These are phyloP conservation scores for Propithecus perrieri DNA, from an alignment of 2,797 vertebrate genomes.

Conservation along the genomic window DNA sequence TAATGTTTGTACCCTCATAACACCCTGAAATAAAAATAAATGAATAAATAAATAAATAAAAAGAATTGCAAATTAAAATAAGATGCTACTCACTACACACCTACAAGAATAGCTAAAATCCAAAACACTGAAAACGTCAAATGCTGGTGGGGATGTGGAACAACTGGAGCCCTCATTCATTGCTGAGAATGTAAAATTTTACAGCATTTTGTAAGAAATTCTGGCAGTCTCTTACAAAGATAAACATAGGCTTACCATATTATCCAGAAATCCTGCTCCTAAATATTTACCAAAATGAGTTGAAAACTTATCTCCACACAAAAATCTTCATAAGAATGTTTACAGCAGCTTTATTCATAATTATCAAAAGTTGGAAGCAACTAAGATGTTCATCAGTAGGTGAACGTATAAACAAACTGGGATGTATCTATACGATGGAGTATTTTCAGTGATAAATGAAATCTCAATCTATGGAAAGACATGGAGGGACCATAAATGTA, in stretches of 20 bases:
- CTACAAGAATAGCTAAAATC: no score
- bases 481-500: neutral
- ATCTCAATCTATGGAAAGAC: neutral
- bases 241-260: neutral
- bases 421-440: no score
- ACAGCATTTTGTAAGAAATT: neutral
- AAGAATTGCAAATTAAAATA: no score
- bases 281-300: neutral
- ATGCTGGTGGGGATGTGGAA: no score
- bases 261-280: neutral
- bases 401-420: neutral
- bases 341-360: neutral
- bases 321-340: neutral
- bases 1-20: no score
- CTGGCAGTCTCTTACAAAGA: neutral
- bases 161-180: neutral
- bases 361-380: neutral
- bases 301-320: neutral
- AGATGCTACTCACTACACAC: no score
- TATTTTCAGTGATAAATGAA: neutral
- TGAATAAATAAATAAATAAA: no score
- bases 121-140: no score
- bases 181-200: neutral
- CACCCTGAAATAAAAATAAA: no score
- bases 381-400: neutral